Percentiles rank a stretch among this genome's conserved stretches.
Conservation (phyloP, 1,140 invertebrate genomes). For the Drosophila obscura region DNA sequence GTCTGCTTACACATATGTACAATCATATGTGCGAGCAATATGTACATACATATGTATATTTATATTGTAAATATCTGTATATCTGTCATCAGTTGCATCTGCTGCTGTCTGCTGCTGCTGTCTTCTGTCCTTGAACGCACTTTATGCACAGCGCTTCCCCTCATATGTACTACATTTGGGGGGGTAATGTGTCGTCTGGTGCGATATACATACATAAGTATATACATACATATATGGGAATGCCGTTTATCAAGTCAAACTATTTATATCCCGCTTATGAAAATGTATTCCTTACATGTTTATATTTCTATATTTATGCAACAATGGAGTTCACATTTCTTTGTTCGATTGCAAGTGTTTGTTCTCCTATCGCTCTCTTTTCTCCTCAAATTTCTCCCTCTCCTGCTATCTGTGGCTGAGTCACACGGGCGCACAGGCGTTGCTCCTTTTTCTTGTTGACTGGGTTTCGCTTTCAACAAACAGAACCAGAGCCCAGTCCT, state of each 20-base stretch:
- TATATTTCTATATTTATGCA: too few species aligned
- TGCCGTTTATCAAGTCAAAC: too few species aligned
- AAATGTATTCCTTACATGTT: too few species aligned
- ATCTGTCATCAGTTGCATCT: constrained; percentile 51
- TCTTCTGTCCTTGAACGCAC: constrained; percentile 74
- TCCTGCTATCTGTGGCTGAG: constrained; percentile 46
- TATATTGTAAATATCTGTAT: constrained; percentile 11
- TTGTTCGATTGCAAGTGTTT: background rate
- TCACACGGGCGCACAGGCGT: constrained; percentile 35
- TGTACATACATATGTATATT: background rate
- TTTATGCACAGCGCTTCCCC: constrained; percentile 49
- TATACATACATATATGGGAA: background rate
- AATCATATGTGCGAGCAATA: too few species aligned
- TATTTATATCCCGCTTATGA: too few species aligned
- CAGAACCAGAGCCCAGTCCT: background rate
- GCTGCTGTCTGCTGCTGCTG: constrained; percentile 14
- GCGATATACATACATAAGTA: constrained; percentile 6
- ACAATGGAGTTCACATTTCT: background rate
- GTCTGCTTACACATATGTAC: too few species aligned
- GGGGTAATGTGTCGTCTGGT: background rate
- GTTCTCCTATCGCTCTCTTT: background rate
- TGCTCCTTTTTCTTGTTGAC: constrained; percentile 58
- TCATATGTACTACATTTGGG: too few species aligned
- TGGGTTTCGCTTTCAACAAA: constrained; percentile 70
- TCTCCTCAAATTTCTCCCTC: background rate